Base-by-base conservation (phyloP, 2,888 invertebrate species). In the Congeria kusceri region DNA sequence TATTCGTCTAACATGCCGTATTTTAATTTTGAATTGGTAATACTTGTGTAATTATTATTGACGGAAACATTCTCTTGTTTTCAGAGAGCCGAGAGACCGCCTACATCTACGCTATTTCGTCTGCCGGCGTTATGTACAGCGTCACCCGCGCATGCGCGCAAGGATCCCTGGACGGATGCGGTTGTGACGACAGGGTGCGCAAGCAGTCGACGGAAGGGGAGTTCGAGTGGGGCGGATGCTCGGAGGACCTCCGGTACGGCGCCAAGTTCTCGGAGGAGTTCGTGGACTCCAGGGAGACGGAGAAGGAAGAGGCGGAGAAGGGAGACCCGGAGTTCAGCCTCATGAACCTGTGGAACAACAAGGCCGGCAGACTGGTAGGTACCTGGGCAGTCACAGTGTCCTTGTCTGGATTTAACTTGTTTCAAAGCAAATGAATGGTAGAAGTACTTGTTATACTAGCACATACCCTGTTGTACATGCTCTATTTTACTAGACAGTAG, bases 321-420 rank as follows among this genome's bases (percentile, higher is more conserved):
- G 73, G 39, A 29, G 69, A 72, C 46, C 27, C 39, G 11, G 96
- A 96, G 32, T 95, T 95, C 66, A 96, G 97, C 0, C 94, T 98
- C 64, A 97, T 98, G 96, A 98, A 98, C 93, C 94, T 97, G 46
- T 98, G 98, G 94, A 98, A 98, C 93, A 98, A 97, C 91, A 97
- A 97, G 92, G 98, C 97, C 74, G 98, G 98, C 72, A 94, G 98
- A 93, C 95, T 97, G 94, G 97, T 97, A 94, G 93, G 94, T 77
- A 13, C 18, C n/a, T 28, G 18, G 46, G 9, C 13, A 53, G 23
- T 9, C 4, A 9, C 32, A 39, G 1, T 39, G 39, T 5, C 15
- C 1, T 13, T 3, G 1, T 39, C 9, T 39, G 9, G 3, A 3
- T 7, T 39, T 11, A n/a, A n/a, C n/a, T n/a, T n/a, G n/a, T n/a